Evolutionary conservation across 53 echinoderm and acorn worm species (phyloP), one percentile per base, ranked within the genome.

Genomic region (Crossaster papposus): DNA sequence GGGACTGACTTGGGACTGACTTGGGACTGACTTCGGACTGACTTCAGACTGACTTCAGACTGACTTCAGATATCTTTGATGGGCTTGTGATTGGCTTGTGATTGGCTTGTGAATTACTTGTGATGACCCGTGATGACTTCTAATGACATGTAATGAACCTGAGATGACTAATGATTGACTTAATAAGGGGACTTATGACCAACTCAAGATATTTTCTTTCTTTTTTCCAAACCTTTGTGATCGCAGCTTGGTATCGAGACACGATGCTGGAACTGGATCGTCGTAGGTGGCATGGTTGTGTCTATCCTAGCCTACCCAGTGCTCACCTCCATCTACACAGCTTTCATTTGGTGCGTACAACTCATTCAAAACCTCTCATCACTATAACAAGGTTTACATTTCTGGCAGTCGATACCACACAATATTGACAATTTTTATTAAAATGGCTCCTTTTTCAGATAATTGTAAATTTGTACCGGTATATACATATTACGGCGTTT

Each of bases 171-270:
- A 18, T 3, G 62, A 62, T n/a, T 17, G 62, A 3, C 62, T 62
- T 62, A n/a, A n/a, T n/a, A 18, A 17, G 23, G 8, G 7, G 62
- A 62, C 62, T 62, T 23, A 23, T 0, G 0, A 20, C 3, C 12
- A 11, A 62, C 62, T 9, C n/a, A n/a, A n/a, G n/a, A n/a, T n/a
- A n/a, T n/a, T n/a, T n/a, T n/a, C n/a, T n/a, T n/a, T n/a, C n/a
- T n/a, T n/a, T n/a, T 28, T 68, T 18, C 65, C 54, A 15, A 50
- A 51, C 81, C 6, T 58, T 17, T 91, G 54, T 29, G 14, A 90
- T 79, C 51, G 4, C 93, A 97, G 97, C 86, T 97, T 8, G 89
- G 91, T 53, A 70, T 92, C 36, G 97, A 97, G 89, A 97, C 92
- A 14, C 85, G 95, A 68, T 90, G 93, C 79, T 97, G 97, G 97